Conservation (phyloP, 1,140 invertebrate genomes). For the Apis cerana region DNA sequence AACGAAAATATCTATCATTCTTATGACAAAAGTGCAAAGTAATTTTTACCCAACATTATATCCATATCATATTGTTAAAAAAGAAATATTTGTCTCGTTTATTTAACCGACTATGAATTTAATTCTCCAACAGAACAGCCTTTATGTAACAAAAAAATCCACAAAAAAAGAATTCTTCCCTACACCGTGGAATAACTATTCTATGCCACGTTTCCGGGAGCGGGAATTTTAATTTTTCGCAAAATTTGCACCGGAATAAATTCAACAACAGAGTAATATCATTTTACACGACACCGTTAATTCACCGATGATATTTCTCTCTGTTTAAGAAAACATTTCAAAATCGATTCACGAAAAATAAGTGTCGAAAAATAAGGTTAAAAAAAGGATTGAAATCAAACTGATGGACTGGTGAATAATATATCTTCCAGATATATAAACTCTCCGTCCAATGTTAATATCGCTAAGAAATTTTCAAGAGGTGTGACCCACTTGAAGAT, state of each 20-base stretch:
- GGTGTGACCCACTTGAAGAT: constrained; percentile 8
- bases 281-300: not conserved
- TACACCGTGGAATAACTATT: not conserved
- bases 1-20: too few relatives aligned
- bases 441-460: not conserved
- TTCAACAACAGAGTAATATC: not conserved
- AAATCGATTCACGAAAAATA: constrained; percentile 1
- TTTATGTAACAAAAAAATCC: not conserved
- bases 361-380: not conserved
- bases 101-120: not conserved
- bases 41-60: not conserved
- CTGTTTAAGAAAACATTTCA: not conserved
- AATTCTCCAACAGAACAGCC: too few relatives aligned
- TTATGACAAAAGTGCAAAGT: not conserved
- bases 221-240: not conserved
- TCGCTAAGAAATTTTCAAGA: not conserved
- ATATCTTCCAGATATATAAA: not conserved
- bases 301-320: not conserved
- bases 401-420: too few relatives aligned
- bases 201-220: too few relatives aligned
- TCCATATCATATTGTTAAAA: too few relatives aligned
- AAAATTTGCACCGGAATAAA: constrained; percentile 3
- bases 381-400: constrained; percentile 22
- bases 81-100: too few relatives aligned
- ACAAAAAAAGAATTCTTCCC: too few relatives aligned